Base-by-base conservation (phyloP, 2,888 invertebrate species). In the Drosophila testacea region DNA sequence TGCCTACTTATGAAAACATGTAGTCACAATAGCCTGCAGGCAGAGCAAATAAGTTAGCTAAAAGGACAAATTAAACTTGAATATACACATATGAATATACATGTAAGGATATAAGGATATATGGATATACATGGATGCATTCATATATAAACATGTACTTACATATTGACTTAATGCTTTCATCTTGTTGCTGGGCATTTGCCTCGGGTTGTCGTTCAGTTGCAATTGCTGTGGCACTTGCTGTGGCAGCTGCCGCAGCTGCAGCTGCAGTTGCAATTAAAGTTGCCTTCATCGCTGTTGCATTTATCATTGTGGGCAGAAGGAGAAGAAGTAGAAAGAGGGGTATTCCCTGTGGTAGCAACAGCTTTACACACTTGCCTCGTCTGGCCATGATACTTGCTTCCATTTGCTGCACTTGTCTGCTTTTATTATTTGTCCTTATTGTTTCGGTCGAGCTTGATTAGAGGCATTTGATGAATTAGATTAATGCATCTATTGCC, bases 401-500 rank as follows among this genome's bases (percentile, higher is more conserved):
- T 48, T 47, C 13, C 41, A 41, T 27, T 42, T 50, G 38, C 57
- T 36, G 34, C 38, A 46, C 39, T 59, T 64, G 59, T 69, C 64
- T 61, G 57, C 48, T 52, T 67, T 76, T 74, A 73, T 81, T 79
- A 72, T 82, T 77, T 81, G 69, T 61, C 55, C 68, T 77, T 69
- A 66, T 77, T 74, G 80, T 64, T 67, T 46, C 30, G 63, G 36
- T 62, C 42, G 50, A 34, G 72, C 79, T 76, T 80, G 82, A 80
- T 80, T 80, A 76, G 76, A 79, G 63, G 82, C 76, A 80, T 80
- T 73, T 73, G 79, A 81, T 79, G 81, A 42, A 77, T 81, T 68
- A 69, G 65, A 70, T 69, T 77, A 70, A 69, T 76, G 63, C 63
- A 36, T 57, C 59, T 59, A 6, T 42, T 59, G 47, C 42, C 46